These are phyloP conservation scores for Steromphala cineraria DNA, from an alignment of 2,888 invertebrate species.

Conservation along the genomic window DNA sequence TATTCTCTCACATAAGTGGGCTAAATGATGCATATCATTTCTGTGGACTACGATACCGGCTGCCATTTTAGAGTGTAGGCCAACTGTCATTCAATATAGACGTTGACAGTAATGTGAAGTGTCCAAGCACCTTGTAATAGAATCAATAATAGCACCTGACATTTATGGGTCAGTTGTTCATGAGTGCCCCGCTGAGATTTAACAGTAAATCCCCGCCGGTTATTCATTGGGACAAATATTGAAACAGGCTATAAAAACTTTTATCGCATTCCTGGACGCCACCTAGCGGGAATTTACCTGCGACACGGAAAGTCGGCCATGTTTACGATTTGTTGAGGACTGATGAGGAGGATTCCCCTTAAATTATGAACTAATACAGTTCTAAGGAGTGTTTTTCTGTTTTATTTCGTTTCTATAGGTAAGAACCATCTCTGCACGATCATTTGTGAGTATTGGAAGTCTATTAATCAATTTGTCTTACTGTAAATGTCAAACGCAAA, in stretches of 20 bases:
- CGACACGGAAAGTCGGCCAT: conserved; percentile 12
- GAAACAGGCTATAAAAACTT: conserved; percentile 7
- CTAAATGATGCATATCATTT: too few species aligned
- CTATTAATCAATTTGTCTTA: neutral
- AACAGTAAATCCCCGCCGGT: too few species aligned
- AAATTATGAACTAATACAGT: neutral
- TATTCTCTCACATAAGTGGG: too few species aligned
- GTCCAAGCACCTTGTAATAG: too few species aligned
- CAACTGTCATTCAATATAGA: too few species aligned
- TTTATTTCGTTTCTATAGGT: neutral
- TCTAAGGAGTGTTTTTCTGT: neutral
- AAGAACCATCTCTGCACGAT: neutral
- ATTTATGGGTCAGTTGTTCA: too few species aligned
- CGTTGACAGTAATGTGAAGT: too few species aligned
- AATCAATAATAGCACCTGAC: too few species aligned
- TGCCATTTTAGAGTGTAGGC: too few species aligned
- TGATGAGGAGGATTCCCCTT: neutral
- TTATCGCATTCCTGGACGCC: conserved; percentile 10
- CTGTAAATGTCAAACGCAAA: neutral
- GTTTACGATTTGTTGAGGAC: conserved; percentile 4
- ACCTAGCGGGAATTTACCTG: conserved; percentile 18
- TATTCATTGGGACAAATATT: neutral
- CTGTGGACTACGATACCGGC: too few species aligned
- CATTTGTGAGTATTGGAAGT: neutral
- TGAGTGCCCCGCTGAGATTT: too few species aligned